Evolutionary conservation across 2,797 vertebrate species (phyloP), one percentile per base, ranked within the genome.

Genomic region (Naso thynnoides): DNA sequence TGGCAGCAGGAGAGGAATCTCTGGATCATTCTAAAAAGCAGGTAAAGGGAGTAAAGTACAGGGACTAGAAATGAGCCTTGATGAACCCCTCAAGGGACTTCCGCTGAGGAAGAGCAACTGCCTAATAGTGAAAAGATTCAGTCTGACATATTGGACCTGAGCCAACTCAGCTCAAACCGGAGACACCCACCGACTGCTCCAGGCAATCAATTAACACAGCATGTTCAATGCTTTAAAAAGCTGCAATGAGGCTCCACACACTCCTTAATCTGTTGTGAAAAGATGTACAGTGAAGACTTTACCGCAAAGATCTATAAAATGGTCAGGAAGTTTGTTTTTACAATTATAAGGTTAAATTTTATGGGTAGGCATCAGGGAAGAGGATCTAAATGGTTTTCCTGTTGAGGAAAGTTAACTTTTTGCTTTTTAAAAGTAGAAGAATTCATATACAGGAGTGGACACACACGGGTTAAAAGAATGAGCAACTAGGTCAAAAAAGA

Each of bases 171-270:
- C 57, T 50, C 41, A 39, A 39, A 52, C 29, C n/a, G 23, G 57
- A 73, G 70, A 63, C 47, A 58, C 38, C 38, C n/a, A 47, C 53
- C 52, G 33, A 6, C 58, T 53, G 70, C 53, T 79, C 31, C 21
- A 24, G 58, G 70, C 63, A 31, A 8, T 73, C 63, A 69, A 69
- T 79, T 79, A 64, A 53, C 70, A 53, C 24, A 2, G 31, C 39
- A 33, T 53, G 64, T 73, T 57, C 58, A 58, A 47, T 47, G 39
- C 13, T 38, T 60, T 41, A 7, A 54, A 47, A 57, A 3, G 19
- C n/a, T 10, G 58, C 15, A 41, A 5, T 7, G 29, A 58, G 47
- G 59, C 38, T 31, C 24, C 33, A 38, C 33, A 61, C 6, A 15
- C 27, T 36, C 41, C 7, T 19, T 7, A 13, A 52, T 27, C 31